Evolutionary conservation across 2,888 invertebrate genomes (phyloP), one percentile per base, ranked within the genome.

Genomic region (Gisinianus flammeolus): DNA sequence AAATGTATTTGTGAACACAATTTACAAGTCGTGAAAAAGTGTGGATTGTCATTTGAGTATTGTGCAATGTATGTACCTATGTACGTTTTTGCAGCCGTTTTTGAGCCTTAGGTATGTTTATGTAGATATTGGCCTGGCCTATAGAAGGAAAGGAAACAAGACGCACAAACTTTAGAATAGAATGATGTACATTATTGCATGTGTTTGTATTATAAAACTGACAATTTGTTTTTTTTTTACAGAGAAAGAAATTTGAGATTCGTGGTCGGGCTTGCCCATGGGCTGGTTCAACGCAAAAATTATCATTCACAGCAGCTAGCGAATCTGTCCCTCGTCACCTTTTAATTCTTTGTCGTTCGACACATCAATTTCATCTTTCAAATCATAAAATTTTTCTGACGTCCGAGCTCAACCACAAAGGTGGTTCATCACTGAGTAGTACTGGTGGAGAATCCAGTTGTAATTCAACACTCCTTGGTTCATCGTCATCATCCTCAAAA

Each of bases 181-280:
- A n/a, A n/a, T n/a, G n/a, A n/a, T n/a, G n/a, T n/a, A n/a, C n/a
- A n/a, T n/a, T 30, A 30, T 28, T n/a, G 12, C 28, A 31, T 31
- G 33, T 67, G 1, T 10, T 16, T 44, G 44, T 44, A 44, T 6
- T 44, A 16, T 2, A 52, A 26, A 26, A 62, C 22, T 10, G 28
- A 19, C 22, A 1, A 2, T 33, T 73, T 62, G 19, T 58, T 66
- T 54, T n/a, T 56, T 52, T 35, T 35, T 74, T 87, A 0, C 87
- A 91, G 90, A 92, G 96, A 86, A 97, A 97, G 88, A 98, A 97
- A 88, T 97, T 98, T 88, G 97, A 97, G 88, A 96, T 98, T 85
- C 92, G 95, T 81, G 94, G 95, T 12, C 93, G 94, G 78, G 95
- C 95, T 86, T 89, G 89, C 85, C 88, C 90, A 76, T 87, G 88